These are phyloP conservation scores for Catharus bicknelli DNA, from an alignment of 2,113 vertebrate genomes.

Conservation along the genomic window DNA sequence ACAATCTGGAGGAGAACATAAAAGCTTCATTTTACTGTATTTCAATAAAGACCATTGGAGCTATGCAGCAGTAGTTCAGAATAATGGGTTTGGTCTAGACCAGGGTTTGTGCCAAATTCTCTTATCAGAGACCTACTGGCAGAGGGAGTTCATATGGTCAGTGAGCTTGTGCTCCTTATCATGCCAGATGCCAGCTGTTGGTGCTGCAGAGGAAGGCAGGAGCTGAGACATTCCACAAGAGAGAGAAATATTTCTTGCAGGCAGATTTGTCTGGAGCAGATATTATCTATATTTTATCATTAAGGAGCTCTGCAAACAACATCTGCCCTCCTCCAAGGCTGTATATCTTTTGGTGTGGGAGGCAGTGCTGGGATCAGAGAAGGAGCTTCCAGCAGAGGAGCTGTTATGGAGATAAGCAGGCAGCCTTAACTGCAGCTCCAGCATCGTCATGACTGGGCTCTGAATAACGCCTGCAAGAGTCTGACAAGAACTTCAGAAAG, in stretches of 20 bases:
- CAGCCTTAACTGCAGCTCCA: neutral
- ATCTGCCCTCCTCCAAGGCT: neutral
- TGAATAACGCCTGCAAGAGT: neutral
- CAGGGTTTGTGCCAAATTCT: neutral
- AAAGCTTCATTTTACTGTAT: neutral
- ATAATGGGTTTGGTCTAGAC: neutral
- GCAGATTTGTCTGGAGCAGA: neutral
- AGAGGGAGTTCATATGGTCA: neutral
- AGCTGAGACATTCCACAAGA: neutral
- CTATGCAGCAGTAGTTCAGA: neutral
- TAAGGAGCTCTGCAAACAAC: neutral
- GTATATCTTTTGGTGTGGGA: neutral
- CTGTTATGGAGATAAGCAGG: neutral
- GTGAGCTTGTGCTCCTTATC: neutral
- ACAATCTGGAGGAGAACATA: neutral
- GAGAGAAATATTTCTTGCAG: neutral
- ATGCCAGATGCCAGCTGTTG: neutral
- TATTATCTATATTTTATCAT: neutral
- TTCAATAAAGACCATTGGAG: neutral
- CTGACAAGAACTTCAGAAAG: neutral
- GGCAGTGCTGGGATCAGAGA: neutral
- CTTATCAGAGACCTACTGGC: neutral
- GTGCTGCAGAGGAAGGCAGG: neutral
- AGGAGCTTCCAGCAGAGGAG: neutral
- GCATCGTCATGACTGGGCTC: accelerated